phyloP scores from a whole-genome alignment of 1,140 invertebrate species.

The Anagrus nilaparvatae region DNA sequence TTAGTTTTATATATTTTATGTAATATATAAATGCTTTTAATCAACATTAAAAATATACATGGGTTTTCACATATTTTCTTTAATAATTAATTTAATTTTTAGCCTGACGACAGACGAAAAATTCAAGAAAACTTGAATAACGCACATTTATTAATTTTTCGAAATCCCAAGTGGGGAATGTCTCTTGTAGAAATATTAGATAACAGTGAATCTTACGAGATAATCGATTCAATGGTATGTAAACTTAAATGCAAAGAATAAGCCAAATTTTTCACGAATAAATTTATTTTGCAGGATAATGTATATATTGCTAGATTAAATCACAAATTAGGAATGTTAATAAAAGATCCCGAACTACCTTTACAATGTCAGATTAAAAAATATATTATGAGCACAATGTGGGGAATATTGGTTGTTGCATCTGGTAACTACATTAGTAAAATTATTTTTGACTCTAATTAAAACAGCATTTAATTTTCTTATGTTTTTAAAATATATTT shows the following conservation, averaged over 20 bases:
- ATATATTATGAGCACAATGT: constrained; percentile 51
- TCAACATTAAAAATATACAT: constrained; percentile 3
- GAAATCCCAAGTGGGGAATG: constrained; percentile 60
- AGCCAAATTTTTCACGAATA: neutral
- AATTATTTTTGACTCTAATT: constrained; percentile 6
- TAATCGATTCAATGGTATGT: constrained; percentile 20
- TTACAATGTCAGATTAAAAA: constrained; percentile 53
- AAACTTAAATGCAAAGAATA: neutral
- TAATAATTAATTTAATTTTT: constrained; percentile 9
- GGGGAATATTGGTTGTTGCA: constrained; percentile 43
- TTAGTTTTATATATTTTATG: constrained; percentile 16
- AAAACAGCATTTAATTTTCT: neutral
- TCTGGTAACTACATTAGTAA: constrained; percentile 35
- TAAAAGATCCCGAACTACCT: constrained; percentile 54
- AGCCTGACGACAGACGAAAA: constrained; percentile 34
- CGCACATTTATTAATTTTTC: constrained; percentile 54
- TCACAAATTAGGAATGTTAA: constrained; percentile 43
- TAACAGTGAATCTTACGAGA: constrained; percentile 25
- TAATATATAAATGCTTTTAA: constrained; percentile 5
- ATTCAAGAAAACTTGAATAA: constrained; percentile 51
- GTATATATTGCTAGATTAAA: constrained; percentile 41
- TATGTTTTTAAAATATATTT: neutral
- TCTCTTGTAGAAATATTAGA: constrained; percentile 43
- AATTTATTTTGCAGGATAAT: constrained; percentile 38
- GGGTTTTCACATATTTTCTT: neutral